Conservation (phyloP, 2,888 invertebrate species). For the Nebria brevicollis region DNA sequence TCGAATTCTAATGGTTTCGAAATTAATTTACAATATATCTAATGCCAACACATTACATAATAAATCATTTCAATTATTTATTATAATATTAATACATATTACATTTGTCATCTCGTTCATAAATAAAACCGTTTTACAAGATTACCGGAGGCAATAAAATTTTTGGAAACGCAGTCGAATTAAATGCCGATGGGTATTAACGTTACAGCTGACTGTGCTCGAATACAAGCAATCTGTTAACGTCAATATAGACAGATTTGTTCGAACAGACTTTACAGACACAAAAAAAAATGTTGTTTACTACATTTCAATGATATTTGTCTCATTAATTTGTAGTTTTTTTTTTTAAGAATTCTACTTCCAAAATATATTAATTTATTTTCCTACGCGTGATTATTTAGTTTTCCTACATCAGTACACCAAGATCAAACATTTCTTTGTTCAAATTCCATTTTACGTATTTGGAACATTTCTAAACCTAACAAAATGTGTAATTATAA, state of each 20-base stretch:
- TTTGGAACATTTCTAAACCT: no score
- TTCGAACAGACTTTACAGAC: neutral
- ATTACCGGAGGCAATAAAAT: slow-evolving; percentile 4
- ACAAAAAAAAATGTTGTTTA: neutral
- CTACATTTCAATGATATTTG: neutral
- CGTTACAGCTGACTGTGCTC: slow-evolving; percentile 8
- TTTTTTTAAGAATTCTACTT: neutral
- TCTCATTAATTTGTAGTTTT: slow-evolving; percentile 5
- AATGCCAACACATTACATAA: no score
- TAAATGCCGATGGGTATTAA: slow-evolving; percentile 2
- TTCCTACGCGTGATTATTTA: no score
- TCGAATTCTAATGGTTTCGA: no score
- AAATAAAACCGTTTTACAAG: neutral
- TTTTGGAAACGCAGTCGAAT: neutral
- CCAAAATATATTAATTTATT: no score
- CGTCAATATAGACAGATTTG: slow-evolving; percentile 18
- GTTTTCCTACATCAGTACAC: no score
- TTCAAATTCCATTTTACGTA: no score
- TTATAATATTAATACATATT: neutral
- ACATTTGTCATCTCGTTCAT: neutral
- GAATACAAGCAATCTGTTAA: slow-evolving; percentile 10
- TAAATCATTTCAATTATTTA: no score
- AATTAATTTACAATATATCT: no score
- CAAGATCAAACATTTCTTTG: no score
- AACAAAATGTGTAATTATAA: no score